phyloP scores from a whole-genome alignment of 2,888 invertebrate species.

The Clistopyga incitator region DNA sequence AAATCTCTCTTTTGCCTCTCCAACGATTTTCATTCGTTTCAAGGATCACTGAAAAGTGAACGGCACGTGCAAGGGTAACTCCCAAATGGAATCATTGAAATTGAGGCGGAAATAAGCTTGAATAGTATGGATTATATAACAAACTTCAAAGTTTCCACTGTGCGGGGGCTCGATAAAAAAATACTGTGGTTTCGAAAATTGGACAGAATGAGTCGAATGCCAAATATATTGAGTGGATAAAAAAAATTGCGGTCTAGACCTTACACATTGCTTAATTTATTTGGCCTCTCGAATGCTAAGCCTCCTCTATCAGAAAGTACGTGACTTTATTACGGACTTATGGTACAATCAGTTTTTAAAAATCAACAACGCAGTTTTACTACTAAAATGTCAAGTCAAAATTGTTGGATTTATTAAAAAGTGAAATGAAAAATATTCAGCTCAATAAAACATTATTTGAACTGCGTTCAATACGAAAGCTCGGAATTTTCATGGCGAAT shows the following conservation, averaged over 20 bases:
- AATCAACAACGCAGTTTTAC: too few relatives aligned
- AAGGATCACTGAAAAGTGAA: conserved; percentile 63
- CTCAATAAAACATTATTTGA: too few relatives aligned
- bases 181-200: neutral
- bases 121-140: too few relatives aligned
- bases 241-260: neutral
- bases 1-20: conserved; percentile 23
- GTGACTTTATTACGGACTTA: neutral
- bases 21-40: conserved; percentile 45
- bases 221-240: neutral
- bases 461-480: too few relatives aligned
- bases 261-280: neutral
- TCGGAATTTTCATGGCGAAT: too few relatives aligned
- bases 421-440: too few relatives aligned
- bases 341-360: neutral
- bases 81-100: neutral
- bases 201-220: neutral
- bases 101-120: neutral
- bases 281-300: neutral
- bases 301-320: neutral
- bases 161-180: neutral
- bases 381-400: too few relatives aligned
- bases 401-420: too few relatives aligned
- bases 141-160: neutral
- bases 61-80: conserved; percentile 8